phyloP scores from a whole-genome alignment of 2,888 invertebrate genomes.

The Polyommatus iphigenia region DNA sequence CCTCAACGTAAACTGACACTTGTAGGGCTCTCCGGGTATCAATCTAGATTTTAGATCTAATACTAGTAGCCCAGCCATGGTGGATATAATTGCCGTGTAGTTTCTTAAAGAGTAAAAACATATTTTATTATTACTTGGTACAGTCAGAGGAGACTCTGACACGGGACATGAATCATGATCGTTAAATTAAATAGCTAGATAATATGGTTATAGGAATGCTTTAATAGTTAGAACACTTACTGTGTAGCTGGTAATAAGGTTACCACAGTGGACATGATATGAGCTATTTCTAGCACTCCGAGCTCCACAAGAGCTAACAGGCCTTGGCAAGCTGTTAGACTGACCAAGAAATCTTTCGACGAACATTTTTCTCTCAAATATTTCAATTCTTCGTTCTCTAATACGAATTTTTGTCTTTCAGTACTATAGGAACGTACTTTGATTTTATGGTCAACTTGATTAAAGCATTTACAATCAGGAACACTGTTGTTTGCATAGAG shows the following conservation, averaged over 20 bases:
- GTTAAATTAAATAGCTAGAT: too few species aligned
- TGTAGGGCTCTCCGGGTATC: conserved; percentile 62
- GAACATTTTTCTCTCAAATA: conserved; percentile 84
- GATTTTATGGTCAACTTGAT: conserved; percentile 79
- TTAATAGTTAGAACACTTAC: conserved; percentile 64
- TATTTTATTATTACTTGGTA: too few species aligned
- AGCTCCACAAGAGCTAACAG: conserved; percentile 83
- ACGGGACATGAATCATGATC: too few species aligned
- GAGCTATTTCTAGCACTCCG: conserved; percentile 79
- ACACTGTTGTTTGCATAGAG: conserved; percentile 80
- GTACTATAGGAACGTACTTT: conserved; percentile 67
- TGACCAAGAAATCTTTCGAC: conserved; percentile 80
- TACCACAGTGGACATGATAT: conserved; percentile 83
- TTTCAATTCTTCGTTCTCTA: conserved; percentile 82
- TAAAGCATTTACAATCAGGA: conserved; percentile 78
- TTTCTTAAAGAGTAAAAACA: conserved; percentile 58
- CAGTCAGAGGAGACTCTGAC: too few species aligned
- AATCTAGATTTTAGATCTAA: conserved; percentile 72
- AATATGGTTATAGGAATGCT: too few species aligned
- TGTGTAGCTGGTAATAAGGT: conserved; percentile 83
- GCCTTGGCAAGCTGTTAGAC: conserved; percentile 84
- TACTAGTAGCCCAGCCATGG: conserved; percentile 79
- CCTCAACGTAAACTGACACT: conserved; percentile 76
- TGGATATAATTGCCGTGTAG: conserved; percentile 77
- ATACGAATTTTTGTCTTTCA: conserved; percentile 63